phyloP scores from a whole-genome alignment of 2,113 vertebrate genomes.

The Gymnobelideus leadbeateri region DNA sequence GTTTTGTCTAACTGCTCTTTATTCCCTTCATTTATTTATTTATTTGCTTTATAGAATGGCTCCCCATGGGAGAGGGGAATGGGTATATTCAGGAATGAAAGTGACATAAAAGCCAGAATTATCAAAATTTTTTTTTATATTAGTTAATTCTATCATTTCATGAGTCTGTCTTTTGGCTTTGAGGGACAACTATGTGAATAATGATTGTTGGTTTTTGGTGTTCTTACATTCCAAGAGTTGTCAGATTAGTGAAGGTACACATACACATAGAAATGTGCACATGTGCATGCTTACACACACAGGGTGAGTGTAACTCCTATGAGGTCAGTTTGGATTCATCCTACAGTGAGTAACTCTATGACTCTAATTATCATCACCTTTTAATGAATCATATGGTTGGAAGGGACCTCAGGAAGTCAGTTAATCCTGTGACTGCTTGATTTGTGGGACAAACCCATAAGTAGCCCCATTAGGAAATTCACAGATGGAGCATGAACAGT shows the following conservation, averaged over 20 bases:
- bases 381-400: background rate
- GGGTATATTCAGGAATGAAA: background rate
- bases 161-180: background rate
- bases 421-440: background rate
- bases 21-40: background rate
- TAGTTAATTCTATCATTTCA: background rate
- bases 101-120: background rate
- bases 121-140: background rate
- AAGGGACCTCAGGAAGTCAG: slow-evolving; percentile 9
- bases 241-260: background rate
- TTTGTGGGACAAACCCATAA: background rate
- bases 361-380: background rate
- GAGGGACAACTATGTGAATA: background rate
- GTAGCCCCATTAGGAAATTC: background rate
- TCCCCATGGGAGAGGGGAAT: background rate
- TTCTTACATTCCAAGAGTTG: background rate
- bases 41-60: background rate
- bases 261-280: background rate
- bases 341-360: slow-evolving; percentile 25
- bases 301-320: background rate
- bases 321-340: background rate
- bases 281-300: background rate
- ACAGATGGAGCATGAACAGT: rapidly evolving
- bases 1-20: background rate
- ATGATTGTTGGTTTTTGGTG: background rate